Evolutionary conservation across 2,888 invertebrate genomes (phyloP), one percentile per base, ranked within the genome.

Genomic region (Philaethria dido): DNA sequence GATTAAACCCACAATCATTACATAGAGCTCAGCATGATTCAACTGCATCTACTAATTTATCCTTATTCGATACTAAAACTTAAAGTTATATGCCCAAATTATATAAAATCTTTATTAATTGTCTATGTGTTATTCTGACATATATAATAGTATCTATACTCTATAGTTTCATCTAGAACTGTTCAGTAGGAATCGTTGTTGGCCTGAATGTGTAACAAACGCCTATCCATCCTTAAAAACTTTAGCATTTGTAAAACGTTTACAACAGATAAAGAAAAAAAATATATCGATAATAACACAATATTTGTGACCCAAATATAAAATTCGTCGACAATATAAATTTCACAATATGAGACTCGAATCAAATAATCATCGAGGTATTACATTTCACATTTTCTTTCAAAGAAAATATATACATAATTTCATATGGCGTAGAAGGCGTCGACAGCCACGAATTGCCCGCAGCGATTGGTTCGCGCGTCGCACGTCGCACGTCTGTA

Each of bases 401-500:
- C 18, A 44, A 44, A 29, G 45, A 50, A 50, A 45, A 59, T 64
- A 50, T 64, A 18, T 48, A 64, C 44, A 42, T 29, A 64, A 59
- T 25, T 57, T 48, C 18, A 48, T 47, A 13, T 16, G 2, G 36
- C 39, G 1, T 33, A 8, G 33, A 42, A 57, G 42, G 42, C 59
- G 57, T 48, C 55, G 65, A 62, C 62, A 52, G 18, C 16, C 50
- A 44, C 74, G 74, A 80, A 79, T 77, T 76, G 78, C 80, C 79
- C 59, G 59, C 62, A 73, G 79, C 80, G 74, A 81, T 80, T 71
- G 75, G 73, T 73, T 74, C 75, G 39, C 39, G 13, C 13, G 33
- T 74, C 79, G 78, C 77, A n/a, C n/a, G n/a, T n/a, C n/a, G n/a
- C n/a, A n/a, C n/a, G 77, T 77, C 74, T 75, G 71, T 74, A 69